Evolutionary conservation across 2,888 invertebrate species (phyloP).

Genomic region (Callosobruchus maculatus): DNA sequence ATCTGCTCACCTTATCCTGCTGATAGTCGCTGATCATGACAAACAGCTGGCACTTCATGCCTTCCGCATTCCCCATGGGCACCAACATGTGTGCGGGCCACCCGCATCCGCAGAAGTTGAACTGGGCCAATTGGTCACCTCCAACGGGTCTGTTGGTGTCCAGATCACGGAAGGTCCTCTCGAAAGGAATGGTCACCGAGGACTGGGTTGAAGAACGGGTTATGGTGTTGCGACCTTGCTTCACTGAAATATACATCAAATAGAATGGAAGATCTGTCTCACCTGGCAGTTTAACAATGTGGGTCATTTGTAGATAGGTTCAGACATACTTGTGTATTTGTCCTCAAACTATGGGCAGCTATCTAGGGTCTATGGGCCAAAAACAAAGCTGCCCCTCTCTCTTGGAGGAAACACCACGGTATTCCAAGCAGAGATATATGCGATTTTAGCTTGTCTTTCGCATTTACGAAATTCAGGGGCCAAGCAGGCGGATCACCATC

Average conservation of each 20-base stretch:
- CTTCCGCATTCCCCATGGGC: conserved; percentile 66
- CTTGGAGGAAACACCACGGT: too few relatives aligned
- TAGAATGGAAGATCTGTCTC: too few relatives aligned
- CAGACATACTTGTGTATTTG: too few relatives aligned
- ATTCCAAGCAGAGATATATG: too few relatives aligned
- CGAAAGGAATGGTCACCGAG: conserved; percentile 79
- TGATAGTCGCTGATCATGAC: conserved; percentile 74
- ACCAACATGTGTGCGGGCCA: conserved; percentile 82
- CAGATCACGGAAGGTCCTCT: conserved; percentile 72
- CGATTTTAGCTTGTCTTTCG: too few relatives aligned
- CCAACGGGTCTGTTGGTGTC: conserved; percentile 61
- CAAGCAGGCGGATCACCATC: too few relatives aligned
- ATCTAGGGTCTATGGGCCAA: too few relatives aligned
- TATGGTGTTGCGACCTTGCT: conserved; percentile 64
- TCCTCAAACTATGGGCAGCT: too few relatives aligned
- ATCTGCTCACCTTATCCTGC: conserved; percentile 58
- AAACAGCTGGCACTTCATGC: conserved; percentile 67
- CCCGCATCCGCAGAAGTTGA: conserved; percentile 85
- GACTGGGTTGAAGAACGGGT: conserved; percentile 66
- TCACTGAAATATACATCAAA: conserved; percentile 56
- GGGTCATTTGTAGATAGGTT: too few relatives aligned
- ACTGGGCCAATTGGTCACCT: conserved; percentile 53
- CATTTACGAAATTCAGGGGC: too few relatives aligned
- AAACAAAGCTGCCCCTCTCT: too few relatives aligned
- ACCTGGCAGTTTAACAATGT: too few relatives aligned